These are phyloP conservation scores for Hystrix brachyura DNA, from an alignment of 2,113 vertebrate species.

Conservation along the genomic window DNA sequence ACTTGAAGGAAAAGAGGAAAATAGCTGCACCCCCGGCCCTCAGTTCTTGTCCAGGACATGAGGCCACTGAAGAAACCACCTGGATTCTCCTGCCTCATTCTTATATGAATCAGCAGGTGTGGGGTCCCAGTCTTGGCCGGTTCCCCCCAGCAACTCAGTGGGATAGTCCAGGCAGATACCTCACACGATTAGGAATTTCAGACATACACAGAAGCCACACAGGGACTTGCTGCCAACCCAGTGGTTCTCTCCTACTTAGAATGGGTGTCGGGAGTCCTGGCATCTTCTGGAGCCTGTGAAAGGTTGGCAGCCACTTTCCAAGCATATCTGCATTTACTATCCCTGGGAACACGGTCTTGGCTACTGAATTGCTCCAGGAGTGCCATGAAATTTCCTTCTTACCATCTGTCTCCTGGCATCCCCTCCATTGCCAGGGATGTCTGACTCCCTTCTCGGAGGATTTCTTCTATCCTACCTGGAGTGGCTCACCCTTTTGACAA, in stretches of 20 bases:
- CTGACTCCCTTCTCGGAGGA: conserved; percentile 33
- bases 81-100: background rate
- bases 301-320: background rate
- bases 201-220: background rate
- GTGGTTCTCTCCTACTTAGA: conserved; percentile 6
- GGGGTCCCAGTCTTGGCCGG: background rate
- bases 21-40: background rate
- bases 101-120: background rate
- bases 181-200: conserved; percentile 1
- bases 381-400: conserved; percentile 25
- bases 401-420: conserved; percentile 52
- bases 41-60: conserved; percentile 15
- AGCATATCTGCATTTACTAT: background rate
- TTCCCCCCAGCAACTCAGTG: background rate
- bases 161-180: background rate
- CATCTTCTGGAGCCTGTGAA: background rate
- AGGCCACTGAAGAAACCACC: background rate
- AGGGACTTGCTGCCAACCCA: background rate
- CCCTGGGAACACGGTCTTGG: conserved; percentile 33
- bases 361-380: background rate
- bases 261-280: conserved; percentile 29
- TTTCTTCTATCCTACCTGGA: conserved; percentile 13
- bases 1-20: background rate
- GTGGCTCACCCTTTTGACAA: conserved; percentile 11
- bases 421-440: background rate